A percentile compares a stretch with the other conserved stretches of the same genome.
These are phyloP conservation scores for Peromyscus eremicus DNA, from an alignment of 2,797 vertebrate genomes.

Conservation along the genomic window DNA sequence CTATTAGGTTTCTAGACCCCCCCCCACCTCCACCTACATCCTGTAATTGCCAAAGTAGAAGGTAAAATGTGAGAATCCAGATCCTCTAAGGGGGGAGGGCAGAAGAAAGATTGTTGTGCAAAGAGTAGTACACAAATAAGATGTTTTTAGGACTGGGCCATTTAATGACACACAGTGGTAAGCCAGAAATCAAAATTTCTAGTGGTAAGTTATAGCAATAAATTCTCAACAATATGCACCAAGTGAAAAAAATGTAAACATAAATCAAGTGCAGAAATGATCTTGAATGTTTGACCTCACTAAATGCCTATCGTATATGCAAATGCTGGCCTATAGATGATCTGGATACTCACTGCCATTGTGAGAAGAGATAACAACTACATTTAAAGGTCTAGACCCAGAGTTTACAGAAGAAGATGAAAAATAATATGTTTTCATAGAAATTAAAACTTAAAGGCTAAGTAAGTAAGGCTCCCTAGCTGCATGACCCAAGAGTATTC, in stretches of 20 bases:
- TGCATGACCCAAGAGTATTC: not conserved
- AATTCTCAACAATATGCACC: not conserved
- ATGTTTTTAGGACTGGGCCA: not conserved
- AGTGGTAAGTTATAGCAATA: not conserved
- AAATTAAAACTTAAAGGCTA: constrained; percentile 34
- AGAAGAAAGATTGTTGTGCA: not conserved
- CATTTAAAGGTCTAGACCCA: not conserved
- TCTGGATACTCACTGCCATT: not conserved
- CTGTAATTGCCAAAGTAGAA: not conserved
- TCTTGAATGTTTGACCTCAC: not conserved
- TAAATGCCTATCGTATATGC: rapidly evolving
- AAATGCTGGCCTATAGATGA: not conserved
- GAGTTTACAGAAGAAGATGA: not conserved
- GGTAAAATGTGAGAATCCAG: not conserved
- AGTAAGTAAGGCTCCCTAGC: not conserved
- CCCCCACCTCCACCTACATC: not conserved
- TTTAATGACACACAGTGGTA: not conserved
- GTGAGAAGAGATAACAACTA: not conserved
- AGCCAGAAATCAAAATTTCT: not conserved
- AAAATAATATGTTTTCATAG: not conserved
- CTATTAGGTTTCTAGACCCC: not conserved
- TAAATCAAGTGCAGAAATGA: not conserved
- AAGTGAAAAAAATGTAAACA: not conserved
- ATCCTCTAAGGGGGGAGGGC: not conserved
- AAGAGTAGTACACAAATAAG: not conserved